A percentile compares a stretch with the other conserved stretches of the same genome.
phyloP scores from a whole-genome alignment of 2,113 vertebrate genomes.

The Heloderma charlesbogerti region DNA sequence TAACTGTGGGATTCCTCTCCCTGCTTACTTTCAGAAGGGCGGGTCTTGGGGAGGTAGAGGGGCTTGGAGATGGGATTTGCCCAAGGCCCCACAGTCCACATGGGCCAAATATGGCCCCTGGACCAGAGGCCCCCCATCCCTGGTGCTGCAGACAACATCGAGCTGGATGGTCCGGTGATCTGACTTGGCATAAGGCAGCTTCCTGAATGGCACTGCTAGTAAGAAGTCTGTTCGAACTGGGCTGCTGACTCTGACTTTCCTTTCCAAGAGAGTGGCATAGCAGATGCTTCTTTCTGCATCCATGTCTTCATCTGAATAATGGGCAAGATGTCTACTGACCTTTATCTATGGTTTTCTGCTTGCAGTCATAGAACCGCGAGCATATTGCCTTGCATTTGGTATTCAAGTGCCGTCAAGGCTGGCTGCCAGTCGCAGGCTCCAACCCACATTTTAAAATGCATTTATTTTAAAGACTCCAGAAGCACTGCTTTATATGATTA shows the following conservation, averaged over 20 bases:
- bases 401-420: conserved; percentile 29
- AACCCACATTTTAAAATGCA: conserved; percentile 18
- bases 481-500: conserved; percentile 36
- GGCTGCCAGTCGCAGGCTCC: conserved; percentile 18
- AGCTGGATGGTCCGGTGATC: too few relatives aligned
- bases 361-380: neutral
- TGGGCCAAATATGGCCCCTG: too few relatives aligned
- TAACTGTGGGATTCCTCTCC: too few relatives aligned
- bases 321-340: conserved; percentile 42
- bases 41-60: too few relatives aligned
- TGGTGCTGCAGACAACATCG: neutral
- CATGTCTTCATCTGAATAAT: conserved; percentile 27
- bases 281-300: conserved; percentile 36
- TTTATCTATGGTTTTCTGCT: conserved; percentile 6
- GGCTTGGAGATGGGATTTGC: too few relatives aligned
- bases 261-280: conserved; percentile 23
- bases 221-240: neutral
- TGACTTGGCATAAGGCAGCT: neutral
- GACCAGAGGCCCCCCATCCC: too few relatives aligned
- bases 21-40: too few relatives aligned
- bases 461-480: conserved; percentile 51
- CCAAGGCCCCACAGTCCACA: too few relatives aligned
- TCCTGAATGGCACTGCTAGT: neutral
- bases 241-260: conserved; percentile 12
- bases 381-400: neutral